Evolutionary conservation across 2,797 vertebrate species (phyloP), one percentile per base, ranked within the genome.

Genomic region (Pantherophis alleghaniensis): DNA sequence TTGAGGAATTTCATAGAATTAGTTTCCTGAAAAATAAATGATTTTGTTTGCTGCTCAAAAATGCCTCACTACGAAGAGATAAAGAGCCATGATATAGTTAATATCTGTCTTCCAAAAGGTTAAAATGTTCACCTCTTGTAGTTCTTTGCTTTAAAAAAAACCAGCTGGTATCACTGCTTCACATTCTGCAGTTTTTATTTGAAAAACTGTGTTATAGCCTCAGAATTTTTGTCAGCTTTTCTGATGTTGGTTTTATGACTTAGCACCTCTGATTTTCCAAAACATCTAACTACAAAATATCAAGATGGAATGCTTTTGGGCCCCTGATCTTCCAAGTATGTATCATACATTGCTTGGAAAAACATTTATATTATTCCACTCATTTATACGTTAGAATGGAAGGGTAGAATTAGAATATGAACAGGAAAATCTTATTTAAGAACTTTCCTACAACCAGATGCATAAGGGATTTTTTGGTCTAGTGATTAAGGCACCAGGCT

Each of bases 1-100:
- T 55, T 42, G 32, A 92, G 18, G 61, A 92, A 51, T 79, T 86
- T 24, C 11, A 91, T 90, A 28, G 26, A 47, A 1, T 92, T 91
- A 91, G 90, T 86, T 94, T 47, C 60, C 74, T 18, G 56, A 7
- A 92, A 89, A 57, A 91, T 59, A 83, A 86, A 90, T 32, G 57
- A 61, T 42, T 55, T 91, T 28, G 1, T 66, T 69, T 86, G 90
- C 59, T 90, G 28, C 86, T 42, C 42, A 42, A 42, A 42, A 42
- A 42, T 42, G 42, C 3, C 42, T 56, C 28, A 86, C 89, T 56
- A 57, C 42, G 18, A 47, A 37, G 47, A 61, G 11, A 56, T 42
- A 66, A 22, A 37, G 86, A 53, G 57, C 37, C 47, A 69, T 53
- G 89, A 22, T 11, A 7, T 59, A 94, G 47, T 14, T 87, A 69